Percentiles rank a stretch among this genome's conserved stretches.
phyloP scores from a whole-genome alignment of 2,113 vertebrate genomes.

The Apodemus sylvaticus region DNA sequence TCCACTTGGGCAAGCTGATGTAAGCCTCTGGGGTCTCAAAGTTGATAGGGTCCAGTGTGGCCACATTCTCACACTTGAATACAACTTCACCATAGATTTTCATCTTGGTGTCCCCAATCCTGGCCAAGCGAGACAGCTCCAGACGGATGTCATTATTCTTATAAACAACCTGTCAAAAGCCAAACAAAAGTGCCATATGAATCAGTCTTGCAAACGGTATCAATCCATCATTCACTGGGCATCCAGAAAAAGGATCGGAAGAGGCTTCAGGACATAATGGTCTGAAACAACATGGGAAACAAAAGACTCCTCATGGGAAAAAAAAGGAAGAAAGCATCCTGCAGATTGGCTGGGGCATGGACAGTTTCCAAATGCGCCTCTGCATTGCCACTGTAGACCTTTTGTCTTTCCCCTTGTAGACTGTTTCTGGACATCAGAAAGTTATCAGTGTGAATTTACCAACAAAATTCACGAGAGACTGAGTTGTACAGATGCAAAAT shows the following conservation, averaged over 20 bases:
- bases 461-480: background rate
- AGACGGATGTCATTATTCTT: conserved; percentile 99
- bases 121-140: conserved; percentile 96
- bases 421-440: background rate
- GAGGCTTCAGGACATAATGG: conserved; percentile 35
- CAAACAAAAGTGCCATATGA: conserved; percentile 79
- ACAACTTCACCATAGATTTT: conserved; percentile 97
- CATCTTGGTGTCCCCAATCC: conserved; percentile 98
- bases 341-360: background rate
- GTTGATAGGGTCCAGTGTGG: conserved; percentile 96
- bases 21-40: conserved; percentile 97
- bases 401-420: background rate
- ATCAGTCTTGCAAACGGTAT: conserved; percentile 80
- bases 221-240: conserved; percentile 69
- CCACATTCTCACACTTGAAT: conserved; percentile 97
- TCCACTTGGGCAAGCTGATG: conserved; percentile 97
- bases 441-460: background rate
- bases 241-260: conserved; percentile 67
- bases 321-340: background rate
- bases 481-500: background rate
- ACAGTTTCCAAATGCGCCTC: background rate
- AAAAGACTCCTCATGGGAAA: background rate
- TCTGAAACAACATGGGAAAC: conserved; percentile 33
- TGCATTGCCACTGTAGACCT: background rate
- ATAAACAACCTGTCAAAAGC: conserved; percentile 94